phyloP scores from a whole-genome alignment of 2,888 invertebrate genomes.

The Drosophila subquinaria region DNA sequence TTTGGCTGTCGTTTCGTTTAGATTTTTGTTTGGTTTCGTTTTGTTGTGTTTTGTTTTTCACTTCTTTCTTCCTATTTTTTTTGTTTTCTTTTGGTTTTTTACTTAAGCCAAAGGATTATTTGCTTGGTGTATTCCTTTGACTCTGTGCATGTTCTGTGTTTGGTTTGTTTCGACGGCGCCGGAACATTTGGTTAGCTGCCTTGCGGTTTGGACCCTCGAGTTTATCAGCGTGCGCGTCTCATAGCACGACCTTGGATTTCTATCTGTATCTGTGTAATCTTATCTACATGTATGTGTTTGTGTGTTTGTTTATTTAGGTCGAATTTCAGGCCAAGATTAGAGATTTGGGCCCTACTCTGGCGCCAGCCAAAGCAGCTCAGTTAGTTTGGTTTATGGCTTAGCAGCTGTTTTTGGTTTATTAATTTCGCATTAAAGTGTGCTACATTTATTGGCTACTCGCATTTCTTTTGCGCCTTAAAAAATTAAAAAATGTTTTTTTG shows the following conservation, averaged over 20 bases:
- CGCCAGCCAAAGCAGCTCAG: constrained; percentile 58
- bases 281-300: constrained; percentile 28
- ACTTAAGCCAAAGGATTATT: constrained; percentile 80
- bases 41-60: constrained; percentile 13
- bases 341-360: constrained; percentile 34
- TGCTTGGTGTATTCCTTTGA: constrained; percentile 80
- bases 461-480: neutral
- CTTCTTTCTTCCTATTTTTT: constrained; percentile 13
- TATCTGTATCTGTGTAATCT: constrained; percentile 26
- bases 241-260: constrained; percentile 72
- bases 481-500: constrained; percentile 1
- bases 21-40: constrained; percentile 28
- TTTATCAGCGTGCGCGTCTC: constrained; percentile 66
- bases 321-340: constrained; percentile 55
- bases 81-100: constrained; percentile 23
- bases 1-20: constrained; percentile 29
- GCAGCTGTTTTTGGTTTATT: constrained; percentile 81
- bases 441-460: constrained; percentile 27
- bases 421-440: constrained; percentile 77
- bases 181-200: constrained; percentile 55
- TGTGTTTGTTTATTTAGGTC: constrained; percentile 74
- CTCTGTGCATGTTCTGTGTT: constrained; percentile 67
- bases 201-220: constrained; percentile 56
- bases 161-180: constrained; percentile 69
- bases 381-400: constrained; percentile 78